These are phyloP conservation scores for Hassar affinis DNA, from an alignment of 2,113 vertebrate species.

Conservation along the genomic window DNA sequence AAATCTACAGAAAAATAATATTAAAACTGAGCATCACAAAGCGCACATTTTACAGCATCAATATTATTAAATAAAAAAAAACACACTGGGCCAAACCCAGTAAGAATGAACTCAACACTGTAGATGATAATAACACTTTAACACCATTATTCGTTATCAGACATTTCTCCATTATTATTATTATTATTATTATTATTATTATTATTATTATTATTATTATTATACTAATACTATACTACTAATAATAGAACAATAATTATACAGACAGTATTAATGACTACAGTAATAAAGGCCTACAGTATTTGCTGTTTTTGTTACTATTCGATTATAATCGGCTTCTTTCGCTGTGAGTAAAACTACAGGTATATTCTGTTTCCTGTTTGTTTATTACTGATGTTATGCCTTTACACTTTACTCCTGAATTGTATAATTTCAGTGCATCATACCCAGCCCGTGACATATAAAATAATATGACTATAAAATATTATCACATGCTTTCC, in stretches of 20 bases:
- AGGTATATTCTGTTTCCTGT: background rate
- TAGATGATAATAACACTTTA: background rate
- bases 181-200: background rate
- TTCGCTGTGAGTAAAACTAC: background rate
- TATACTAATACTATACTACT: too few relatives aligned
- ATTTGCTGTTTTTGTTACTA: background rate
- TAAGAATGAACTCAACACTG: background rate
- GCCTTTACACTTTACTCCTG: background rate
- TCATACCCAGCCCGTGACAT: background rate
- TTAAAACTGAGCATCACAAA: background rate
- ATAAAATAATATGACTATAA: too few relatives aligned
- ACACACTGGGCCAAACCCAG: background rate
- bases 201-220: too few relatives aligned
- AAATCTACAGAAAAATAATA: constrained; percentile 59
- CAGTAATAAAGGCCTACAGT: background rate
- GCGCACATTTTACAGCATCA: too few relatives aligned
- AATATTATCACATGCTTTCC: background rate
- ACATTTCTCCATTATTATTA: background rate
- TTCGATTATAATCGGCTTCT: background rate
- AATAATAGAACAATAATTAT: too few relatives aligned
- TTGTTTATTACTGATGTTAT: background rate
- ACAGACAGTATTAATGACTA: background rate
- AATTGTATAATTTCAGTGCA: background rate
- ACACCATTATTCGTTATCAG: background rate
- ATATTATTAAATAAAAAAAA: background rate